Conservation (phyloP, 2,888 invertebrate genomes). For the Drosophila engyochracea region DNA sequence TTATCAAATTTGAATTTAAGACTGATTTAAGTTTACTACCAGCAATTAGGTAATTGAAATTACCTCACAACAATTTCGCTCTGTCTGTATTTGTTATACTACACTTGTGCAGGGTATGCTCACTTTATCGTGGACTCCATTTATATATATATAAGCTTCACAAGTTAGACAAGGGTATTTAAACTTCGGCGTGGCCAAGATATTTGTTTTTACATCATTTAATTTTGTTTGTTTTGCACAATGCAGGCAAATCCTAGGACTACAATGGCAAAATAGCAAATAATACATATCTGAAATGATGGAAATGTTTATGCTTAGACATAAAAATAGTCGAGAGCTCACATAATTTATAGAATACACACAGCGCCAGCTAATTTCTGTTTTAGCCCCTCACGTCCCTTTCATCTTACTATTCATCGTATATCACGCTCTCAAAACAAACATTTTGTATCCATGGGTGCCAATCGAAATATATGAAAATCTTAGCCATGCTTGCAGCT, state of each 20-base stretch:
- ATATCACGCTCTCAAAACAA: conserved; percentile 57
- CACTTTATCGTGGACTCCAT: not conserved
- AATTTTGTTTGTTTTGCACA: conserved; percentile 15
- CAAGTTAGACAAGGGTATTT: not conserved
- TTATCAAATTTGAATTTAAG: conserved; percentile 56
- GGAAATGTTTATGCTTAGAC: conserved; percentile 52
- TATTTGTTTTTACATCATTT: not conserved
- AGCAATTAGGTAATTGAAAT: conserved; percentile 56
- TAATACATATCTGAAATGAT: conserved; percentile 31
- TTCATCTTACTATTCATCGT: conserved; percentile 25
- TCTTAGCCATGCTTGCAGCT: conserved; percentile 18
- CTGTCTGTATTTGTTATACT: conserved; percentile 11
- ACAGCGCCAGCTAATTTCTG: conserved; percentile 12
- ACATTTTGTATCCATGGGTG: conserved; percentile 48
- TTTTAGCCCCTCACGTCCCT: not conserved
- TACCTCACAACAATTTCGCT: conserved; percentile 15
- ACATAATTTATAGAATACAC: conserved; percentile 37
- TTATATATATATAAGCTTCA: not conserved
- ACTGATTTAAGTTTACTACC: conserved; percentile 30
- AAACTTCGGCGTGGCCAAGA: not conserved
- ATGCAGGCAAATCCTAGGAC: not conserved
- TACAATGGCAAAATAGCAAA: conserved; percentile 13
- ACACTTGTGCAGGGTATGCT: not conserved
- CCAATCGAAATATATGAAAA: conserved; percentile 34
- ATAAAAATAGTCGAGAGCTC: conserved; percentile 51